A percentile compares a stretch with the other conserved stretches of the same genome.
Evolutionary conservation across 2,888 invertebrate genomes (phyloP).

Genomic region (Philonicus albiceps): DNA sequence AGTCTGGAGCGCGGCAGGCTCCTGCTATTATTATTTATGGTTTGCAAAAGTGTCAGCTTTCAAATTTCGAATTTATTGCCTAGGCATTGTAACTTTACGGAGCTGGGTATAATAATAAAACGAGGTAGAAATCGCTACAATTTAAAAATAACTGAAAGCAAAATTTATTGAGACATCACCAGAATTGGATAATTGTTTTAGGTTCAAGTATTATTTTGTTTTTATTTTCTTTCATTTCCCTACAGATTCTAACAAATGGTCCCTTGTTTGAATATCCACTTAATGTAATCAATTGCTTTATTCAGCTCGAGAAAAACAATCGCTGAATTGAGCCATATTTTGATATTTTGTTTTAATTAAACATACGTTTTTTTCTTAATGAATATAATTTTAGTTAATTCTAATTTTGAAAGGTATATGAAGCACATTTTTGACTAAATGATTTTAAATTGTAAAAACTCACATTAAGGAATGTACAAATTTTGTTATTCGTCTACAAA

Average conservation of each 20-base stretch:
- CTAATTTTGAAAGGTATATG: too few relatives aligned
- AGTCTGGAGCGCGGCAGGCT: slow-evolving; percentile 17
- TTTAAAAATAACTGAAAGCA: too few relatives aligned
- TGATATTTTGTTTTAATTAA: too few relatives aligned
- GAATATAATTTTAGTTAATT: too few relatives aligned
- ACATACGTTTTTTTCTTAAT: too few relatives aligned
- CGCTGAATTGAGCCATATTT: too few relatives aligned
- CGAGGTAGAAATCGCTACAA: neutral
- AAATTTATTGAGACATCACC: neutral
- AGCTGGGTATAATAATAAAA: neutral
- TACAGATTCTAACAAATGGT: too few relatives aligned
- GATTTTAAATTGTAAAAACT: neutral
- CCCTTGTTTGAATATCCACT: neutral
- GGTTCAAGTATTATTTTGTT: neutral
- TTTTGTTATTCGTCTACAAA: neutral
- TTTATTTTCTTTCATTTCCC: too few relatives aligned
- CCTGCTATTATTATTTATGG: slow-evolving; percentile 13
- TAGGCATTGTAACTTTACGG: neutral
- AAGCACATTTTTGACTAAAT: neutral
- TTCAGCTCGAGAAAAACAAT: too few relatives aligned
- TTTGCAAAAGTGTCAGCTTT: neutral
- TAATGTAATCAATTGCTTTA: too few relatives aligned
- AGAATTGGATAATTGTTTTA: neutral
- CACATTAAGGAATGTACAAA: neutral
- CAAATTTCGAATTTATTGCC: neutral